Evolutionary conservation across 2,888 invertebrate genomes (phyloP).

Genomic region (Cerastis rubricosa): DNA sequence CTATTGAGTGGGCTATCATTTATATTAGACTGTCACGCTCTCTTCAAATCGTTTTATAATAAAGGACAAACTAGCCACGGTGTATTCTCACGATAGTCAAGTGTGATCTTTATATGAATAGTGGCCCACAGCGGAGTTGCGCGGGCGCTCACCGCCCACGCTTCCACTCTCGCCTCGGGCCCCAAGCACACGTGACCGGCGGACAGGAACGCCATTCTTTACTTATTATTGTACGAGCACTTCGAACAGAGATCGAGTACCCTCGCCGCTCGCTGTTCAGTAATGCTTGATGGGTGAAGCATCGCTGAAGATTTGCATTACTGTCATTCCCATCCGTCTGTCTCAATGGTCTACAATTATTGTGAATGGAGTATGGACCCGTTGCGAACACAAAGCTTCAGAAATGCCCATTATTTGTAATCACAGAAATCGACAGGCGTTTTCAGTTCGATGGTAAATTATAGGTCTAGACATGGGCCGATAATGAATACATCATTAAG

Average conservation of each 20-base stretch:
- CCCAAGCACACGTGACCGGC: conserved; percentile 83
- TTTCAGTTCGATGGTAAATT: conserved; percentile 60
- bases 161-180: conserved; percentile 87
- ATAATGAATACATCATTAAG: conserved; percentile 61
- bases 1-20: conserved; percentile 35
- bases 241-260: conserved; percentile 77
- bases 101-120: conserved; percentile 72
- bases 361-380: conserved; percentile 74
- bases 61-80: conserved; percentile 75
- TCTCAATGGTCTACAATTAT: conserved; percentile 79
- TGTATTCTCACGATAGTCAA: conserved; percentile 82
- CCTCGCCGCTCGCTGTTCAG: conserved; percentile 71
- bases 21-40: conserved; percentile 43
- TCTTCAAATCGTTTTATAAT: conserved; percentile 58
- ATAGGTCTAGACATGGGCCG: conserved; percentile 45
- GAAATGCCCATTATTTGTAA: conserved; percentile 71
- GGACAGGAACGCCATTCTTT: conserved; percentile 82
- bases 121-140: conserved; percentile 37
- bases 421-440: conserved; percentile 64
- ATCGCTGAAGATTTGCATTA: conserved; percentile 81
- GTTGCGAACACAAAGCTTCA: conserved; percentile 68
- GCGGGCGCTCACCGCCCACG: conserved; percentile 80
- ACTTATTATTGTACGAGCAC: conserved; percentile 70
- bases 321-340: conserved; percentile 80
- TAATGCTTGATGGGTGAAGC: conserved; percentile 77